Base-by-base conservation (phyloP, 2,888 invertebrate species). In the Coelogynopora nodosa region DNA sequence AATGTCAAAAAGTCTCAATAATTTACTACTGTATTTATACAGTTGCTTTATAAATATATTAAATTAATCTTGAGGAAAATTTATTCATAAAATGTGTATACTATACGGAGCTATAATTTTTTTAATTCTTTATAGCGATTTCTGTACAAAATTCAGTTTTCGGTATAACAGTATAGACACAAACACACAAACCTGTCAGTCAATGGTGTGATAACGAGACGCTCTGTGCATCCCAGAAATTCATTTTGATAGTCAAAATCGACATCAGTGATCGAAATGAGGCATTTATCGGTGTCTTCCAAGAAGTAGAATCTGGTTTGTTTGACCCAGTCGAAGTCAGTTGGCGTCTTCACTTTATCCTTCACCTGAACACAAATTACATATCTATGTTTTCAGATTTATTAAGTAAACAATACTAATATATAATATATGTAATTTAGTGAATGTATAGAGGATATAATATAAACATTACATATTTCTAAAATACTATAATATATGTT, bases 231-330 rank as follows among this genome's bases (percentile, higher is more conserved):
- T 0, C 98, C 98, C 82, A 98, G 93, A 92, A 97, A 98, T 92
- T 98, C 98, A 92, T 98, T 98, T 93, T 97, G 97, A 91, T 98
- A 98, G 0, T 94, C 94, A 90, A 98, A 98, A 2, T 95, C 95
- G 0, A 97, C 97, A 90, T 98, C 97, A 0, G 98, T 98, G 18
- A 98, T 96, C 0, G 95, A 95, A 88, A 98, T 96, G 92, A 95
- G 94, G 0, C 97, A 97, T 91, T 96, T 95, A 90, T 98, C 98
- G 28, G 95, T 93, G 90, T 98, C 97, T 91, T 97, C 97, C 92
- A 96, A 96, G 92, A 97, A 98, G 92, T 98, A 98, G 92, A 98
- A 98, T 74, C 98, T 94, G 90, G 97, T 96, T 91, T 98, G 98
- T 90, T 97, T 97, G 88, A 97, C 92, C 98, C 98, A 98, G 91